Base-by-base conservation (phyloP, 2,797 vertebrate species). In the Scleropages formosus region DNA sequence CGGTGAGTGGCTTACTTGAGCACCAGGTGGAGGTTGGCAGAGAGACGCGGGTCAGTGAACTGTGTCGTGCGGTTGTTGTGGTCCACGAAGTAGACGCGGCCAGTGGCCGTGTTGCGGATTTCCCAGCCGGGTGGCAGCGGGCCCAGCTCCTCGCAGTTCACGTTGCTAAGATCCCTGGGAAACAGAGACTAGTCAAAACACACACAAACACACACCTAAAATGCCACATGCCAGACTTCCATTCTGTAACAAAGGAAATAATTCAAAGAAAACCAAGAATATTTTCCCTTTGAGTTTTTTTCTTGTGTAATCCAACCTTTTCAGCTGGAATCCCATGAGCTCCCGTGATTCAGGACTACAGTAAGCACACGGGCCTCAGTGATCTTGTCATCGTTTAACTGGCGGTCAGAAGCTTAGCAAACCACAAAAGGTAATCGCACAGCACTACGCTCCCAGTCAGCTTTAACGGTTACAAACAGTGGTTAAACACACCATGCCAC, bases 51-150 rank as follows among this genome's bases (percentile, higher is more conserved):
- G 85, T 98, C 96, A 27, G 96, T 98, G 89, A 98, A 98, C 85
- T 98, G 96, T 69, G 96, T 98, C 61, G 96, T 98, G 78, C 96
- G 93, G 90, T 98, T 98, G 94, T 98, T 98, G 93, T 98, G 96
- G 90, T 98, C 96, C 51, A 98, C 96, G 80, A 98, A 98, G 92
- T 98, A 98, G 89, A 98, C 95, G 20, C 96, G 93, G 82, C 96
- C 96, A 1, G 96, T 98, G 46, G 96, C 96, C 0, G 96, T 98
- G 91, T 97, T 98, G 74, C 96, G 93, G 85, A 97, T 97, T 90
- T 98, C 96, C 96, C 96, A 98, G 90, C 96, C 96, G 79, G 95
- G 95, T 78, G 95, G 96, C 89, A 98, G 90, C 0, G 96, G 96
- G 80, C 96, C 96, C 85, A 98, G 93, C 89, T 98, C 96, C 90